Base-by-base conservation (phyloP, 2,888 invertebrate species). In the Dolomedes plantarius region DNA sequence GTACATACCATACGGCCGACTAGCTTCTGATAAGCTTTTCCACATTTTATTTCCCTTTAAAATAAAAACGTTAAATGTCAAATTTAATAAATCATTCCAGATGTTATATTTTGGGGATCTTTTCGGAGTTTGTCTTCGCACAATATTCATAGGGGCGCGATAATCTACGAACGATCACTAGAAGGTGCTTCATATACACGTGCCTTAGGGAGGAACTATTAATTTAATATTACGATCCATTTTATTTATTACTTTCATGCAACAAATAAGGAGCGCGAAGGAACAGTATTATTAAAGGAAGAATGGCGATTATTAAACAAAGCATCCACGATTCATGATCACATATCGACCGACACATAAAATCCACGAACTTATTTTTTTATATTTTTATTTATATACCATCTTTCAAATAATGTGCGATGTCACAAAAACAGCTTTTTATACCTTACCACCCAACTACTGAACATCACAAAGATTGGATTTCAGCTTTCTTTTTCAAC, bases 211-310 rank as follows among this genome's bases (percentile, higher is more conserved):
- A 32, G 23, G 27, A n/a, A 29, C 56, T 23, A 56, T 56, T 9
- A 23, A 23, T 56, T 23, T 6, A 56, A 23, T 2, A 6, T 56
- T 19, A 23, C 36, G 7, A 36, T 36, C 9, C 36, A 7, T 36
- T 36, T 36, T 36, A 36, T 36, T 9, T n/a, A n/a, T n/a, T n/a
- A n/a, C n/a, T n/a, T n/a, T n/a, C n/a, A n/a, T n/a, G n/a, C n/a
- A n/a, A n/a, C n/a, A n/a, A n/a, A n/a, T n/a, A n/a, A n/a, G n/a
- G n/a, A n/a, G n/a, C n/a, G n/a, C n/a, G n/a, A n/a, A n/a, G n/a
- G n/a, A n/a, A n/a, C 79, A 80, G 79, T 80, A 80, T 80, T 80
- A 80, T 80, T 39, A 73, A 16, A 0, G 11, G n/a, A 29, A n/a
- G n/a, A n/a, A n/a, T n/a, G n/a, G n/a, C n/a, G n/a, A n/a, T n/a